Evolutionary conservation across 1,140 invertebrate species (phyloP), one percentile per base, ranked within the genome.

Genomic region (Drosophila ohnishii): DNA sequence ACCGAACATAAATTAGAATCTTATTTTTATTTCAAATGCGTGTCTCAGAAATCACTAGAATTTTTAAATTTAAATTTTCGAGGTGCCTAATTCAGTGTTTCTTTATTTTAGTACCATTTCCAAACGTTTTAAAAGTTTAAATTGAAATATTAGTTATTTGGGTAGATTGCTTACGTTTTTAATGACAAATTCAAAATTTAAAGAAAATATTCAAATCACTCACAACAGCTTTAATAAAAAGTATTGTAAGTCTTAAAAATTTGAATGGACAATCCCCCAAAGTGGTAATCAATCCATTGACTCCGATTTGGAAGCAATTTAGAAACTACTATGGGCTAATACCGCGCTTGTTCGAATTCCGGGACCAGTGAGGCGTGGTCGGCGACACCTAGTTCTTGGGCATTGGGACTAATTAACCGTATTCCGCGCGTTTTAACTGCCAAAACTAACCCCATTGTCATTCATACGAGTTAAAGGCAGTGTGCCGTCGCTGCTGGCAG

Each of bases 381-480:
- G 64, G 61, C 37, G 47, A 69, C 65, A 69, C 65, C 65, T 69
- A 35, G 30, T 35, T 51, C 62, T 65, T 67, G 44, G 59, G 35
- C 28, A 22, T 16, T 28, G 45, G 10, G 37, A 69, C 65, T 69
- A 69, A 66, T 69, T 69, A 69, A 44, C 47, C 65, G 61, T 30
- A 65, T 69, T 65, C 35, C 45, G 14, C n/a, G 35, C 34, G 45
- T 57, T 62, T 44, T 35, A 32, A 16, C 6, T 34, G 22, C 16
- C 22, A 8, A 42, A 65, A 50, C 44, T 40, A 59, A 32, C 57
- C 40, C 50, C 28, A 71, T 71, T 71, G 65, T 71, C 39, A 58
- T 70, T 71, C 44, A 48, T 65, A 59, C 66, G n/a, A 58, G 73
- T 37, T 48, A 19, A 63, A 48, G 51, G 59, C 42, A 75, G 72